Evolutionary conservation across 2,113 vertebrate genomes (phyloP).

Genomic region (Myodes glareolus): DNA sequence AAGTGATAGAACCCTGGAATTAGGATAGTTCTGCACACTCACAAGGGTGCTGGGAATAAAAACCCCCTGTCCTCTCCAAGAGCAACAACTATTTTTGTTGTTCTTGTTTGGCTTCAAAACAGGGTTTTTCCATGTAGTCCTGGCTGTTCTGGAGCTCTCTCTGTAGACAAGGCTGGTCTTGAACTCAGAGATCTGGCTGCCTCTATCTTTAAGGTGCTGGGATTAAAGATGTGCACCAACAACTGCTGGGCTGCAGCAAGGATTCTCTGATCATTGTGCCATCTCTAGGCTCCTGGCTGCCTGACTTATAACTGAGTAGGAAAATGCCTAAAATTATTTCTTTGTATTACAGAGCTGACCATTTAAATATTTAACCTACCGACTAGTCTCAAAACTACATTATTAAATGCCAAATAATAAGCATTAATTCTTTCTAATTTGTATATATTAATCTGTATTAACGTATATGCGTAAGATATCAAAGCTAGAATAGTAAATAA

Average conservation of each 20-base stretch:
- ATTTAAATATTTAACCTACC: constrained; percentile 4
- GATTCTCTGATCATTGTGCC: not conserved
- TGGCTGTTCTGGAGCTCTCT: not conserved
- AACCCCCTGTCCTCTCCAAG: not conserved
- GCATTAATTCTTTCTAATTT: not conserved
- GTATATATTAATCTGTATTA: not conserved
- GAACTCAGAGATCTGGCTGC: not conserved
- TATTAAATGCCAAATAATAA: constrained; percentile 16
- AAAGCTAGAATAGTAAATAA: not conserved
- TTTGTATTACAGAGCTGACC: not conserved
- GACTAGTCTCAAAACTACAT: constrained; percentile 37
- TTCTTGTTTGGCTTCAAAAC: not conserved
- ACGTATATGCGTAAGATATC: not conserved
- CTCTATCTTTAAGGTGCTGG: not conserved
- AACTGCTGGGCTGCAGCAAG: not conserved
- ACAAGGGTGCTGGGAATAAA: not conserved
- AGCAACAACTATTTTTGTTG: not conserved
- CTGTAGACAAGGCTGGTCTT: not conserved
- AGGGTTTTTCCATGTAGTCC: not conserved
- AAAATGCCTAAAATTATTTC: not conserved
- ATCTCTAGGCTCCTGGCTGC: not conserved
- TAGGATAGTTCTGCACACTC: not conserved
- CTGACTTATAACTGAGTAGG: not conserved
- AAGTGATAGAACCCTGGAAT: not conserved
- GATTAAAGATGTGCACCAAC: not conserved